Percentiles rank a stretch among this genome's conserved stretches.
These are phyloP conservation scores for Acleris laterana DNA, from an alignment of 2,888 invertebrate species.

Conservation along the genomic window DNA sequence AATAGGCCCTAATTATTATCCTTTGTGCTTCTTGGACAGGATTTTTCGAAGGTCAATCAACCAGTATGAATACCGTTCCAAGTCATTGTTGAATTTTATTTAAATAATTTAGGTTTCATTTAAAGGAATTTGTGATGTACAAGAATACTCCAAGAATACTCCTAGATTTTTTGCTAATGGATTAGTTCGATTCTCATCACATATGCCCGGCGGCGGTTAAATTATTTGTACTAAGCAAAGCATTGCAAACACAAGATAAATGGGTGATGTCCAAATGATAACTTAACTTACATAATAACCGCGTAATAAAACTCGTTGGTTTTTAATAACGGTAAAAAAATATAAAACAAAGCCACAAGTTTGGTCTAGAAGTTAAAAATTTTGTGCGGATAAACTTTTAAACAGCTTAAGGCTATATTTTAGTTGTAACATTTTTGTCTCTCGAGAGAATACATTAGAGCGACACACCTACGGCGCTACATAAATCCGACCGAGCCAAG, in stretches of 20 bases:
- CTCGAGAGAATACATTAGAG: constrained; percentile 47
- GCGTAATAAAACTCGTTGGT: too few relatives aligned
- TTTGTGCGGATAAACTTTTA: constrained; percentile 13
- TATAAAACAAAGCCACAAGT: not conserved
- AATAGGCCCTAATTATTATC: constrained; percentile 79
- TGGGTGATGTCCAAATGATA: too few relatives aligned
- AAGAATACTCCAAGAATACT: too few relatives aligned
- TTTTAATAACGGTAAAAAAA: too few relatives aligned
- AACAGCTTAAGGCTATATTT: constrained; percentile 28
- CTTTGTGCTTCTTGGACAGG: constrained; percentile 74
- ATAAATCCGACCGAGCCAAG: constrained; percentile 77
- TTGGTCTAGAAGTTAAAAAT: not conserved
- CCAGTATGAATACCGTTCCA: not conserved
- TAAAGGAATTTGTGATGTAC: too few relatives aligned
- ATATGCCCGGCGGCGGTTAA: too few relatives aligned
- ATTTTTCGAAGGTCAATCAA: constrained; percentile 14
- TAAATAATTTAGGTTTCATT: too few relatives aligned
- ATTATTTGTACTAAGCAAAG: too few relatives aligned
- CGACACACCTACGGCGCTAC: constrained; percentile 61
- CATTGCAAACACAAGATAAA: too few relatives aligned
- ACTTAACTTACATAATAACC: too few relatives aligned
- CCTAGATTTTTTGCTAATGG: too few relatives aligned
- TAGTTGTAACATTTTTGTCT: constrained; percentile 34
- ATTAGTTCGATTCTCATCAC: too few relatives aligned
- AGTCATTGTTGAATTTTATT: constrained; percentile 1